Conservation (phyloP, 2,113 vertebrate species). For the Coptodon rendalli region DNA sequence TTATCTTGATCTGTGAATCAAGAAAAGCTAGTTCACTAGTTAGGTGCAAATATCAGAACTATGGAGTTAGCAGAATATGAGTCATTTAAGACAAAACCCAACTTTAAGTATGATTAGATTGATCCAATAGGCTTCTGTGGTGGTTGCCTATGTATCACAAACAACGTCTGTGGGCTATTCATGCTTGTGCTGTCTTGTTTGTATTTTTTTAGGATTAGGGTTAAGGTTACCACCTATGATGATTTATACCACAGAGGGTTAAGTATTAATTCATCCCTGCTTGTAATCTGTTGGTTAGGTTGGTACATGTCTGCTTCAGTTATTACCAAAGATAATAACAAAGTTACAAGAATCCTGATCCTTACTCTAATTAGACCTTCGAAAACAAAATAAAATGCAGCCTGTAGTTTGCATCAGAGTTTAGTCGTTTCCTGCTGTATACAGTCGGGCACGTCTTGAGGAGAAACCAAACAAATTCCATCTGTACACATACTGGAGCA, state of each 20-base stretch:
- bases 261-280: background rate
- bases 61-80: background rate
- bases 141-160: background rate
- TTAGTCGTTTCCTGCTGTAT: background rate
- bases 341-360: background rate
- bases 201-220: background rate
- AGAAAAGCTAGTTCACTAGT: background rate
- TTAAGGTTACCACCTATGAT: background rate
- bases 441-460: background rate
- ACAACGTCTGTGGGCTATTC: background rate
- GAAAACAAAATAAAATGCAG: background rate
- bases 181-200: background rate
- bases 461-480: slow-evolving; percentile 29
- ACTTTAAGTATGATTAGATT: background rate
- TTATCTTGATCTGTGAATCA: background rate
- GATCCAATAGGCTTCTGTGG: background rate
- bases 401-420: background rate
- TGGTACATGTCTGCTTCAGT: background rate
- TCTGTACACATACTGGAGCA: slow-evolving; percentile 30
- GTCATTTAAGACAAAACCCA: background rate
- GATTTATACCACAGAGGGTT: background rate
- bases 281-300: background rate
- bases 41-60: background rate
- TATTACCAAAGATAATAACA: background rate
- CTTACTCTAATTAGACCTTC: background rate